These are phyloP conservation scores for Cotesia vestalis DNA, from an alignment of 1,140 invertebrate genomes.

Conservation along the genomic window DNA sequence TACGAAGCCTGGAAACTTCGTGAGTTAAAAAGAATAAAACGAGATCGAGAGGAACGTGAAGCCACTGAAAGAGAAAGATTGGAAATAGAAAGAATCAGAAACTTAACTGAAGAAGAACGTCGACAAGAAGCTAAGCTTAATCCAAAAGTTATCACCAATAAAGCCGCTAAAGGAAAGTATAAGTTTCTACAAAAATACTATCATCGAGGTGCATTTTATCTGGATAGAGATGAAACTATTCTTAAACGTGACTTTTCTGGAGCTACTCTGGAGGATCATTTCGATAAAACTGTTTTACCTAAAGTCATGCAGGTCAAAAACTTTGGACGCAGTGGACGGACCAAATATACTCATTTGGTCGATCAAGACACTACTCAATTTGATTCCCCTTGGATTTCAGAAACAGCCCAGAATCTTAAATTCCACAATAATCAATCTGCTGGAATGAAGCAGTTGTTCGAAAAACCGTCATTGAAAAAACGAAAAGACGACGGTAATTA, in stretches of 20 bases:
- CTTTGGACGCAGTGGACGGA: slow-evolving; percentile 97
- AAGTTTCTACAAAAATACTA: slow-evolving; percentile 99
- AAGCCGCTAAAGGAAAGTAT: slow-evolving; percentile 97
- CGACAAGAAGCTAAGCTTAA: slow-evolving; percentile 89
- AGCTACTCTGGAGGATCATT: slow-evolving; percentile 98
- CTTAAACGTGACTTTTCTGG: slow-evolving; percentile 96
- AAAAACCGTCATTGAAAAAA: slow-evolving; percentile 82
- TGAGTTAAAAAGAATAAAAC: slow-evolving; percentile 94
- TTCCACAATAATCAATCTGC: slow-evolving; percentile 90
- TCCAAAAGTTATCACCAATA: slow-evolving; percentile 94
- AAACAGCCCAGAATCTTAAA: slow-evolving; percentile 89
- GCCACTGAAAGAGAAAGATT: slow-evolving; percentile 84
- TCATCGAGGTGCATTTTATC: slow-evolving; percentile 97
- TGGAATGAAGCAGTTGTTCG: slow-evolving; percentile 96
- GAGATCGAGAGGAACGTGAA: slow-evolving; percentile 95
- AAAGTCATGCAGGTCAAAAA: slow-evolving; percentile 99
- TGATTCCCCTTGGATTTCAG: slow-evolving; percentile 95
- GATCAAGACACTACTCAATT: slow-evolving; percentile 99
- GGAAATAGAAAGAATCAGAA: slow-evolving; percentile 91
- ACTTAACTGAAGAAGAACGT: slow-evolving; percentile 97
- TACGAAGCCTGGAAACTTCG: slow-evolving; percentile 98
- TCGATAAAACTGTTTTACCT: slow-evolving; percentile 97
- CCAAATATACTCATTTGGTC: slow-evolving; percentile 99
- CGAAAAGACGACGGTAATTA: slow-evolving; percentile 66
- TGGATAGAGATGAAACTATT: slow-evolving; percentile 94